phyloP scores from a whole-genome alignment of 2,797 vertebrate species.

The Enteromius paludinosus region DNA sequence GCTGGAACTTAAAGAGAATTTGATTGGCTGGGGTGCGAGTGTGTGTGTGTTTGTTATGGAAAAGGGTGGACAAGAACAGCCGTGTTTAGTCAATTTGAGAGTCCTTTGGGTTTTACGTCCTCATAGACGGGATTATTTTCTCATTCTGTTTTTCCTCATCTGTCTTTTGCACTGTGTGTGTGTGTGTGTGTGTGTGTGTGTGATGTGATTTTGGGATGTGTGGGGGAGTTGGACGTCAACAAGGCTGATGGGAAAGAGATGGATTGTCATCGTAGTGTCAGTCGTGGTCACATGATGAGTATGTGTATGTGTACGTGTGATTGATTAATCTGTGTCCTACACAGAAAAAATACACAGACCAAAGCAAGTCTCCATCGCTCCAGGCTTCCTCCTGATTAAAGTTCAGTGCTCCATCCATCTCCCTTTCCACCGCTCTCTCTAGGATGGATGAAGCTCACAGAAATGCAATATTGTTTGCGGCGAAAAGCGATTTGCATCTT shows the following conservation, averaged over 20 bases:
- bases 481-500: constrained; percentile 67
- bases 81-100: constrained; percentile 41
- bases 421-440: constrained; percentile 60
- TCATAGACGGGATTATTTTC: constrained; percentile 49
- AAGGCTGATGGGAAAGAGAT: constrained; percentile 79
- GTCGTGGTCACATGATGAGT: constrained; percentile 75
- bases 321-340: constrained; percentile 84
- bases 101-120: constrained; percentile 22
- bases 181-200: constrained; percentile 45
- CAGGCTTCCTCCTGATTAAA: constrained; percentile 82
- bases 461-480: constrained; percentile 60
- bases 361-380: constrained; percentile 62
- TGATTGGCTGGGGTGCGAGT: constrained; percentile 22
- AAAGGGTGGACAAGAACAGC: constrained; percentile 14
- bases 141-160: constrained; percentile 46
- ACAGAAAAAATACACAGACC: constrained; percentile 64
- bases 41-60: constrained; percentile 16
- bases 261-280: constrained; percentile 74
- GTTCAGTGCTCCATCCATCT: constrained; percentile 82
- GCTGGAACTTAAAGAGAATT: constrained; percentile 24
- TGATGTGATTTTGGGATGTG: constrained; percentile 41
- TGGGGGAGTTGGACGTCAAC: constrained; percentile 58
- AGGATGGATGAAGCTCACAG: constrained; percentile 59
- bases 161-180: constrained; percentile 24
- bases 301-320: constrained; percentile 70